A percentile compares a stretch with the other conserved stretches of the same genome.
phyloP scores from a whole-genome alignment of 2,797 vertebrate species.

The Semotilus atromaculatus region DNA sequence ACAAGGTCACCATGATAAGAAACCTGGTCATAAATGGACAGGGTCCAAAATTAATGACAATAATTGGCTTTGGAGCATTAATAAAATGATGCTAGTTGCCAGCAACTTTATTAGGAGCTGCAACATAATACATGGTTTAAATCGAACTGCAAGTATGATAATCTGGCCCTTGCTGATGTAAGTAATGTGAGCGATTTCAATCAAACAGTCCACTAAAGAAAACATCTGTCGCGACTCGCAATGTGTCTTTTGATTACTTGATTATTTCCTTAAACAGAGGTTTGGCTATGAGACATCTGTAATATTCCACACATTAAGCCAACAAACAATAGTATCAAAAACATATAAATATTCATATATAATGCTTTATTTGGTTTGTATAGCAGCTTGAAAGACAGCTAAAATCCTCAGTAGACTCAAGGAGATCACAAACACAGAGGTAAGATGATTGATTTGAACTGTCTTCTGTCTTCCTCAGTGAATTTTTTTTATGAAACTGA shows the following conservation, averaged over 20 bases:
- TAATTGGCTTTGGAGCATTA: background rate
- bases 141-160: background rate
- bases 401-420: background rate
- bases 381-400: background rate
- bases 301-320: too few species aligned
- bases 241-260: background rate
- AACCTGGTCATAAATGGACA: background rate
- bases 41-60: conserved; percentile 5
- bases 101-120: background rate
- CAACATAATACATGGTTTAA: conserved; percentile 13
- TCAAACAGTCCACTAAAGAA: conserved; percentile 18
- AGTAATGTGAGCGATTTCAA: background rate
- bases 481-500: background rate
- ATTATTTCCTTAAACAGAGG: background rate
- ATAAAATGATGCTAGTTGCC: background rate
- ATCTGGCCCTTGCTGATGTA: conserved; percentile 7
- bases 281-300: too few species aligned
- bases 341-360: background rate
- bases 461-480: background rate
- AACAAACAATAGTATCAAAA: too few species aligned
- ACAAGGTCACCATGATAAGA: background rate
- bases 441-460: background rate
- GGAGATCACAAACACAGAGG: background rate
- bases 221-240: background rate
- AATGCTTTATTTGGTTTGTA: background rate